phyloP scores from a whole-genome alignment of 2,888 invertebrate genomes.

The Rhingia campestris region DNA sequence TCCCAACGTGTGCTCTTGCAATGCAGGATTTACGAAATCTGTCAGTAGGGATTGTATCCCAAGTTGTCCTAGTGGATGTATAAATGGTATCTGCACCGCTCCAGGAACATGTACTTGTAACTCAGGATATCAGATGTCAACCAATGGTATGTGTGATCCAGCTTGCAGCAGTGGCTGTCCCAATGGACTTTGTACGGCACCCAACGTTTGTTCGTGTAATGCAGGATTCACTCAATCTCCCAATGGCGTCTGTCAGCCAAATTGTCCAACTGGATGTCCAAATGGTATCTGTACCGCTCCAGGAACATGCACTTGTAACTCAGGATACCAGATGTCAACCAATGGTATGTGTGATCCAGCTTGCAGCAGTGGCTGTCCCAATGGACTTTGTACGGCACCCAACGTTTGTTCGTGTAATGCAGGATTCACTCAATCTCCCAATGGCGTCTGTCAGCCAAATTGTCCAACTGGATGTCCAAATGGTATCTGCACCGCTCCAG shows the following conservation, averaged over 20 bases:
- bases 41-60: not conserved
- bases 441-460: not conserved
- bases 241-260: not conserved
- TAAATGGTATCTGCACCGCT: not conserved
- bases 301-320: no score
- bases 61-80: not conserved
- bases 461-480: not conserved
- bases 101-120: constrained; percentile 12
- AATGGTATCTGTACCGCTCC: no score
- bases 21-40: not conserved
- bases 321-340: no score
- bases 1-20: not conserved
- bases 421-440: not conserved
- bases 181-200: no score
- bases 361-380: no score
- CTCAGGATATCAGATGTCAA: not conserved
- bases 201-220: no score
- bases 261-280: not conserved
- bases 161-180: no score
- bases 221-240: no score
- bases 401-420: not conserved
- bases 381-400: no score
- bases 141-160: no score
- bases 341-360: no score
- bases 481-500: no score